Evolutionary conservation across 2,797 vertebrate species (phyloP).

Genomic region (Leptodactylus fallax): DNA sequence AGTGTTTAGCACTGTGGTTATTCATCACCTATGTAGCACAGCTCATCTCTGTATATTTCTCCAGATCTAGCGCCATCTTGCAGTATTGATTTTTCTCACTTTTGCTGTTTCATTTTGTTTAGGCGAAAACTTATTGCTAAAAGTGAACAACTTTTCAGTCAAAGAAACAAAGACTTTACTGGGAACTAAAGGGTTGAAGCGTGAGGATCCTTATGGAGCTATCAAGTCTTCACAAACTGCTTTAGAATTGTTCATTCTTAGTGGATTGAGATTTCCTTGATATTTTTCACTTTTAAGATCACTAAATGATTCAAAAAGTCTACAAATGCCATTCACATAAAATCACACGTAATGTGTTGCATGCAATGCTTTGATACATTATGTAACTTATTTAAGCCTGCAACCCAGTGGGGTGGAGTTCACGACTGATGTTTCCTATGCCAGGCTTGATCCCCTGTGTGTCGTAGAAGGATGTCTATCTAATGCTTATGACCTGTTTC

Average conservation of each 20-base stretch:
- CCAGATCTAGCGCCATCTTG: background rate
- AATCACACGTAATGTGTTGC: no score
- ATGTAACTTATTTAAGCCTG: background rate
- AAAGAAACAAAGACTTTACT: constrained; percentile 21
- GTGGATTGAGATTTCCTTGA: background rate
- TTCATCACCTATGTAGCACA: background rate
- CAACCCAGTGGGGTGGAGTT: no score
- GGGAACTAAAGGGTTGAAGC: background rate
- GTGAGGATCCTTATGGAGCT: background rate
- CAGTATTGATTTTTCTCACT: background rate
- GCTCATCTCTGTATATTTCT: background rate
- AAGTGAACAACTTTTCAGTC: constrained; percentile 66
- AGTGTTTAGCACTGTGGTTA: background rate
- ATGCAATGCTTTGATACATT: background rate
- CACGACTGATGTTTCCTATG: no score
- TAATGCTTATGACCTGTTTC: no score
- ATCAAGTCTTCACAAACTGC: background rate
- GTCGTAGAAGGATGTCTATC: no score
- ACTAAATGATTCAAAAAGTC: background rate
- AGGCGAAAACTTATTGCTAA: constrained; percentile 69
- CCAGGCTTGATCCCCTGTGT: no score
- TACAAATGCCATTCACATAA: no score
- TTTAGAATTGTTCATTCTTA: background rate
- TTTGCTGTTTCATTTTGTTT: background rate
- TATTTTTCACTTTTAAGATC: background rate